These are phyloP conservation scores for Habrosyne pyritoides DNA, from an alignment of 2,888 invertebrate genomes.

Conservation along the genomic window DNA sequence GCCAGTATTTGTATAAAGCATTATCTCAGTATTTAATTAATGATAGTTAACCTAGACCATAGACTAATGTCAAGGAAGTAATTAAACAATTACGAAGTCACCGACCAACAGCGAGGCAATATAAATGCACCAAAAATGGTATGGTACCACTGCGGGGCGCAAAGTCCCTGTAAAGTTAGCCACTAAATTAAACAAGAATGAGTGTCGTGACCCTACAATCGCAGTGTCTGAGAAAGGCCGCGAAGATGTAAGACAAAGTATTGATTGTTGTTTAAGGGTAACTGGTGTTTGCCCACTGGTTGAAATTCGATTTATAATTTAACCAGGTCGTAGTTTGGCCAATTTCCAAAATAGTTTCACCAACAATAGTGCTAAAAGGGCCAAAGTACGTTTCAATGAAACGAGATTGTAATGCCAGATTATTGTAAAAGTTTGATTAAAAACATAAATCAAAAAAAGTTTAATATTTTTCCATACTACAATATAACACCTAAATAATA, in stretches of 20 bases:
- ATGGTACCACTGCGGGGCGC: constrained; percentile 9
- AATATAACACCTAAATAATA: too few species aligned
- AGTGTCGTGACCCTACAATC: constrained; percentile 4
- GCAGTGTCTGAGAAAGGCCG: neutral
- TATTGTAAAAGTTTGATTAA: too few species aligned
- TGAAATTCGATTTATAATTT: too few species aligned
- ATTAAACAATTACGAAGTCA: constrained; percentile 33
- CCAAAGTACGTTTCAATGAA: too few species aligned
- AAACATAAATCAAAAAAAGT: too few species aligned
- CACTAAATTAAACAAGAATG: constrained; percentile 3
- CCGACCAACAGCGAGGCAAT: constrained; percentile 13
- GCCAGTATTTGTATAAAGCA: neutral
- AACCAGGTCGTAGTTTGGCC: too few species aligned
- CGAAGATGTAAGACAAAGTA: neutral
- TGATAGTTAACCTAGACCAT: constrained; percentile 1
- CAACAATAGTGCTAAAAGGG: too few species aligned
- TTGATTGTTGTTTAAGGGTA: neutral
- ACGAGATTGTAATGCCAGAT: too few species aligned
- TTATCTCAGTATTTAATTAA: neutral
- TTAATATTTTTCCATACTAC: too few species aligned
- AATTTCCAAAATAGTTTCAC: too few species aligned
- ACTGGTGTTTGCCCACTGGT: too few species aligned
- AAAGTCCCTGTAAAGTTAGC: neutral
- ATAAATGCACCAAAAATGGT: constrained; percentile 24
- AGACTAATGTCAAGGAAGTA: constrained; percentile 25